Base-by-base conservation (phyloP, 1,140 invertebrate genomes). In the Chrysopa pallens region DNA sequence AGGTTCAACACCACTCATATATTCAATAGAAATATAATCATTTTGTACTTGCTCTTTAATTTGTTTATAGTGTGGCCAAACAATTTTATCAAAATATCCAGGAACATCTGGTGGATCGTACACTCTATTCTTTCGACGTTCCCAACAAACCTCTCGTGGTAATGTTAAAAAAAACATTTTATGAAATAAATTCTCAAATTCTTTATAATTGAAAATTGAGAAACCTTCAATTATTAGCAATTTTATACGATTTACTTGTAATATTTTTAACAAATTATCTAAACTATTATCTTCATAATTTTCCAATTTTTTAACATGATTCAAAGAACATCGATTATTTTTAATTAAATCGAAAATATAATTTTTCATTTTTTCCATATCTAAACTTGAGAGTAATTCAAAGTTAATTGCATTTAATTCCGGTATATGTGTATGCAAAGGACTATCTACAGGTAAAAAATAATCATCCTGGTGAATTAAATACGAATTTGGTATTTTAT, bases 71-170 rank as follows among this genome's bases (percentile, higher is more conserved):
- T 47, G 36, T 0, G 81, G 82, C 82, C 83, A 87, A 1, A 82
- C 80, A 47, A 74, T 73, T 29, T 62, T 60, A 12, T 87, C 80
- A 57, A 87, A 86, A 64, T 88, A 87, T 1, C 79, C 78, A 4
- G 73, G 73, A 6, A 79, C 69, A 63, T 87, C 84, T 6, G 83
- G 79, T 12, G 82, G 83, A 44, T 80, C 70, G 52, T 88, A 89
- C 9, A 61, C 52, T 6, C 83, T 64, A n/a, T 54, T 53, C 14
- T 56, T 53, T 41, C 82, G 67, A 38, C 81, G 62, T 44, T 66
- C 52, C 49, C 58, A 61, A 50, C 82, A 85, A 47, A 72, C 68
- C 14, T 77, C 76, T 56, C 71, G 74, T 14, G 68, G 68, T 48
- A 87, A 52, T 13, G 74, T 70, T 33, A 85, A 62, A 51, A 80